phyloP scores from a whole-genome alignment of 2,888 invertebrate genomes.

The Drosophila eohydei region DNA sequence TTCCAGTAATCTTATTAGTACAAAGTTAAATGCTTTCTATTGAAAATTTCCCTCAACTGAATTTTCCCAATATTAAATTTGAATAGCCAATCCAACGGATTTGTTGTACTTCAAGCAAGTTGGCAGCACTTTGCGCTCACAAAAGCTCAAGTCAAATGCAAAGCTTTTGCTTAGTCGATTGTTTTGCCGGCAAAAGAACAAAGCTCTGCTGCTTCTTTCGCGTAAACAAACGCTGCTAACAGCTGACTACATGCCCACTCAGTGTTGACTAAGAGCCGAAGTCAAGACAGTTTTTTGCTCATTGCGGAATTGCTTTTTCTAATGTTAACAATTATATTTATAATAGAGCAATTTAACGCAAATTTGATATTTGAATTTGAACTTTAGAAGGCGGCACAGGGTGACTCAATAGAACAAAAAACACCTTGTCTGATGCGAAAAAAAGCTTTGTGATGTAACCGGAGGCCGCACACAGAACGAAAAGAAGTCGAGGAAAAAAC shows the following conservation, averaged over 20 bases:
- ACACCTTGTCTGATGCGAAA: conserved; percentile 10
- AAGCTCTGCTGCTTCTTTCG: conserved; percentile 41
- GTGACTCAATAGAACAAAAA: conserved; percentile 17
- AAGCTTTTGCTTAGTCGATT: conserved; percentile 16
- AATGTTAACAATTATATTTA: conserved; percentile 15
- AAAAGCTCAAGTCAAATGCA: conserved; percentile 23
- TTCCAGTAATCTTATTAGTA: too few species aligned
- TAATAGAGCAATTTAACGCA: conserved; percentile 42
- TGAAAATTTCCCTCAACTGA: background rate
- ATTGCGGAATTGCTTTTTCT: conserved; percentile 18
- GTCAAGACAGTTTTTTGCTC: background rate
- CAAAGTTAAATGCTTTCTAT: too few species aligned
- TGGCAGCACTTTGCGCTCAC: conserved; percentile 36
- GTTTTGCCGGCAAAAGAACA: conserved; percentile 36
- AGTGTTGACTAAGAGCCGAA: conserved; percentile 38
- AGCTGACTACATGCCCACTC: conserved; percentile 41
- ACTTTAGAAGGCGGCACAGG: conserved; percentile 25
- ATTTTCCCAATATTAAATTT: background rate
- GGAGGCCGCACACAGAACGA: conserved; percentile 33
- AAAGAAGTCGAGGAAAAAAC: conserved; percentile 44
- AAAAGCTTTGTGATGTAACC: conserved; percentile 36
- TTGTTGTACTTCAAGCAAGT: conserved; percentile 8
- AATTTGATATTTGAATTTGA: conserved; percentile 37
- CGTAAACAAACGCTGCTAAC: conserved; percentile 56
- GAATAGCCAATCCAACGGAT: background rate